Evolutionary conservation across 2,797 vertebrate genomes (phyloP).

Genomic region (Myoxocephalus aenaeus): DNA sequence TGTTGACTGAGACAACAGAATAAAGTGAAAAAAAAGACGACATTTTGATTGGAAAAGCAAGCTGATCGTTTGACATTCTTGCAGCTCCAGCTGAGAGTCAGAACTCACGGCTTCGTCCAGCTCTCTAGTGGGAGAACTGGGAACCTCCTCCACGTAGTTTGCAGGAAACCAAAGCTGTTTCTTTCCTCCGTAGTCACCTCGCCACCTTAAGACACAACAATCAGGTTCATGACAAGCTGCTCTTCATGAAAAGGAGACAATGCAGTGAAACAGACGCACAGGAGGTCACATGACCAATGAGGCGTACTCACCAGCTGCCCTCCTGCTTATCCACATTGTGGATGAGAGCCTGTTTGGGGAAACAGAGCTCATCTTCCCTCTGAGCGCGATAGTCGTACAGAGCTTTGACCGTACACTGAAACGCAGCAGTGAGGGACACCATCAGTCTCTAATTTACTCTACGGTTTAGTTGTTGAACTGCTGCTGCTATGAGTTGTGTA

Average conservation of each 20-base stretch:
- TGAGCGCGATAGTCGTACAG: slow-evolving; percentile 97
- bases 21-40: background rate
- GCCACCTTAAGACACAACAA: slow-evolving; percentile 87
- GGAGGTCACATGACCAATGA: background rate
- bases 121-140: slow-evolving; percentile 87
- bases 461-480: background rate
- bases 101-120: slow-evolving; percentile 87
- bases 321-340: slow-evolving; percentile 96
- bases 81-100: background rate
- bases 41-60: background rate
- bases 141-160: slow-evolving; percentile 96
- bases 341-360: slow-evolving; percentile 95
- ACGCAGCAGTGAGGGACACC: slow-evolving; percentile 6
- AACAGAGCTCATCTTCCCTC: slow-evolving; percentile 95
- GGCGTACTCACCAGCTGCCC: slow-evolving; percentile 92
- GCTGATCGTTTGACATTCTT: background rate
- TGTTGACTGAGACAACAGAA: slow-evolving; percentile 84
- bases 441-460: background rate
- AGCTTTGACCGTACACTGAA: slow-evolving; percentile 94
- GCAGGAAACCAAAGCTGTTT: slow-evolving; percentile 98
- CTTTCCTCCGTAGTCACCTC: slow-evolving; percentile 95
- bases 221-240: background rate
- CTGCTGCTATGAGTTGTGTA: background rate
- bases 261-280: background rate
- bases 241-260: rapidly evolving